phyloP scores from a whole-genome alignment of 2,113 vertebrate genomes.

The Sialia sialis region DNA sequence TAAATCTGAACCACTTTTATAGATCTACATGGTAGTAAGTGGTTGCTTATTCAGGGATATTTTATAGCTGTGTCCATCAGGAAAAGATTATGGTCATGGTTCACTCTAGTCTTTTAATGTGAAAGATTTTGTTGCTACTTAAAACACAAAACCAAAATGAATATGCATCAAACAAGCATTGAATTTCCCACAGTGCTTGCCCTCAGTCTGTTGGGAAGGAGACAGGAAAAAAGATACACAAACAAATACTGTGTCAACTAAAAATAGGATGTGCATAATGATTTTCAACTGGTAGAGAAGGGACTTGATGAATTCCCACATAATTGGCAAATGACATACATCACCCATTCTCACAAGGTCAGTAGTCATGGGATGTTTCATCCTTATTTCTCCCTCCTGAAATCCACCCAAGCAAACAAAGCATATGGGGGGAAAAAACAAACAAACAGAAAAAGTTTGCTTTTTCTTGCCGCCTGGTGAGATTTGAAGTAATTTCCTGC shows the following conservation, averaged over 20 bases:
- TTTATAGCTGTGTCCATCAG: not conserved
- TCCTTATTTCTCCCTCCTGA: not conserved
- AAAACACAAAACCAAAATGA: not conserved
- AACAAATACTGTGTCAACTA: not conserved
- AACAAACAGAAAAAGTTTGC: not conserved
- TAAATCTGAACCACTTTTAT: not conserved
- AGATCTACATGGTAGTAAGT: not conserved
- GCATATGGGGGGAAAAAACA: fast-evolving
- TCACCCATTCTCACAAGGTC: not conserved
- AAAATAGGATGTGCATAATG: not conserved
- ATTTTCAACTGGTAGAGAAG: not conserved
- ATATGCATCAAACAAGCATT: not conserved
- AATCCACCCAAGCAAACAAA: not conserved
- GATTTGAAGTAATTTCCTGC: not conserved
- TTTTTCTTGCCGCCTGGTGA: not conserved
- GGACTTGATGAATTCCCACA: not conserved
- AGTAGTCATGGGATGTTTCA: not conserved
- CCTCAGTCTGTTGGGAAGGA: not conserved
- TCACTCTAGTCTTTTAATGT: not conserved
- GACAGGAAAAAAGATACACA: not conserved
- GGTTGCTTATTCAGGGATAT: not conserved
- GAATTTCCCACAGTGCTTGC: constrained; percentile 22
- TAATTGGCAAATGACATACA: not conserved
- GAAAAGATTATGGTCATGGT: not conserved
- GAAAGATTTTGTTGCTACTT: not conserved